Base-by-base conservation (phyloP, 2,113 vertebrate genomes). In the Catharus bicknelli region DNA sequence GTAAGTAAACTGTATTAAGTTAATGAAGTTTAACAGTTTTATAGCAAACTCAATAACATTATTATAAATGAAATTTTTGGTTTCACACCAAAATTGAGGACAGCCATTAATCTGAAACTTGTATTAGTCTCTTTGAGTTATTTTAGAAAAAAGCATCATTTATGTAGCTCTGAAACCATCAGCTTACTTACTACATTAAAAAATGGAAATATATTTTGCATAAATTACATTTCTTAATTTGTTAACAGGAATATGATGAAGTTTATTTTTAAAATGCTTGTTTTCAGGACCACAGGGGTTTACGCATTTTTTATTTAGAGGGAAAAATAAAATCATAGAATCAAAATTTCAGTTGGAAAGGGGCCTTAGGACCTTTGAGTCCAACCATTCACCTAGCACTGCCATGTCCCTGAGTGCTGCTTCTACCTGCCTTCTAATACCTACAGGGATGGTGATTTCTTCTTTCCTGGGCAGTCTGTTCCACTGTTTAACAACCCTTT, bases 1-100 rank as follows among this genome's bases (percentile, higher is more conserved):
- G 3, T 18, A 68, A 83, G 47, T 38, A 81, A 86, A 22, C 34
- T 83, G 18, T 21, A 74, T 32, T 58, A 91, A 90, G 3, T 51
- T 83, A 94, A 89, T 27, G 13, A 7, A 77, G 32, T 57, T 93
- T 68, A 88, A 80, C 13, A 68, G 38, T 22, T 81, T 88, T 75
- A 45, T 14, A 75, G 70, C 42, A 81, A 90, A 64, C 16, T 62
- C 25, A 57, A 0, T 48, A 84, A 66, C 25, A 45, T n/a, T 53
- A 74, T 53, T 75, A 51, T 66, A 80, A 78, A 57, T 16, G 7
- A 67, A 19, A 86, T 50, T 55, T 79, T 73, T 83, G 11, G 29
- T 77, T 89, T 89, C 38, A 54, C 11, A 54, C 2, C 45, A 13
- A 63, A 94, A 85, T 45, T n/a, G 38, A 78, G 17, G 10, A 62